Percentiles rank a stretch among this genome's conserved stretches.
These are phyloP conservation scores for Agrenia bidenticulata DNA, from an alignment of 2,888 invertebrate species.

Conservation along the genomic window DNA sequence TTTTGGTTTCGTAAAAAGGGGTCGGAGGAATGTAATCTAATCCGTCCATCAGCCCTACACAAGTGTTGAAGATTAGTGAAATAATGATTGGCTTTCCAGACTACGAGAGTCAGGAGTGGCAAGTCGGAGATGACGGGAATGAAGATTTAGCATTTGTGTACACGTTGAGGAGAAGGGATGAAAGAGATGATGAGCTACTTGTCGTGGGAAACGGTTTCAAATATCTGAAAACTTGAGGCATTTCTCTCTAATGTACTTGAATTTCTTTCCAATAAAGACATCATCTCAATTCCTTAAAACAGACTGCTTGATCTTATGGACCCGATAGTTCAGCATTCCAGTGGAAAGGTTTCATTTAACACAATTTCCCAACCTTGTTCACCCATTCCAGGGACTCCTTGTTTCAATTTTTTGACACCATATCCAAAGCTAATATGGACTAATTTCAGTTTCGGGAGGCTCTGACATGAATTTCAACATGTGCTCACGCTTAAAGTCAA, in stretches of 20 bases:
- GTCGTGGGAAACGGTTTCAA: slow-evolving; percentile 5
- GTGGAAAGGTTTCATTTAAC: too few relatives aligned
- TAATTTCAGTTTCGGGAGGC: too few relatives aligned
- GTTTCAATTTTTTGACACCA: too few relatives aligned
- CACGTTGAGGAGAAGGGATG: not conserved
- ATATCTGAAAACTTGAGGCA: slow-evolving; percentile 1
- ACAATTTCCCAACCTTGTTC: too few relatives aligned
- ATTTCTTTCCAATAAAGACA: not conserved
- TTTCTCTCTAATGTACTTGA: not conserved
- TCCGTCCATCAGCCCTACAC: slow-evolving; percentile 2
- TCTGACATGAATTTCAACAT: too few relatives aligned
- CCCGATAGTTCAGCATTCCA: too few relatives aligned
- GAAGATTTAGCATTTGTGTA: not conserved
- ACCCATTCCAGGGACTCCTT: too few relatives aligned
- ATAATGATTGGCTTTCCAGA: slow-evolving; percentile 10
- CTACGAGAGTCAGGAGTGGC: not conserved
- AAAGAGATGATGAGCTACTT: slow-evolving; percentile 9
- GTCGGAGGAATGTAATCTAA: slow-evolving; percentile 12
- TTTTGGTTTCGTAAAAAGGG: not conserved
- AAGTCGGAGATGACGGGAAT: not conserved
- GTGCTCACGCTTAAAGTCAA: too few relatives aligned
- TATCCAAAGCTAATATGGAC: too few relatives aligned
- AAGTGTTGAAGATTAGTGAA: slow-evolving; percentile 12
- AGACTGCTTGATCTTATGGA: too few relatives aligned
- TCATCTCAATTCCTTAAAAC: too few relatives aligned